Percentiles rank a stretch among this genome's conserved stretches.
Evolutionary conservation across 1,140 invertebrate genomes (phyloP).

Genomic region (Doryteuthis pealeii): DNA sequence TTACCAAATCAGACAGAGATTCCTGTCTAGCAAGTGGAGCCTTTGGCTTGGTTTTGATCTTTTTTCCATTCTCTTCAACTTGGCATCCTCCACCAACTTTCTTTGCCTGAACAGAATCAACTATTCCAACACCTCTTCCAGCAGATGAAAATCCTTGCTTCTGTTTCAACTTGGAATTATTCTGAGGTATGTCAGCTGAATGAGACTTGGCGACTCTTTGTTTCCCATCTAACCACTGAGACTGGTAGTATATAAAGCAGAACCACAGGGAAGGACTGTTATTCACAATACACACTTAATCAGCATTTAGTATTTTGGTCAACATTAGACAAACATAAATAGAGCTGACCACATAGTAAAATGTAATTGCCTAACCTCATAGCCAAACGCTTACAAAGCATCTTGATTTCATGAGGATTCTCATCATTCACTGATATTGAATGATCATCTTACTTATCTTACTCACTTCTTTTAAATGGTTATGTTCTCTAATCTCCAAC

Average conservation of each 20-base stretch:
- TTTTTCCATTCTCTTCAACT: background rate
- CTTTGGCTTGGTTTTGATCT: background rate
- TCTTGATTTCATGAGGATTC: too few species aligned
- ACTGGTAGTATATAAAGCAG: background rate
- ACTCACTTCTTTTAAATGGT: too few species aligned
- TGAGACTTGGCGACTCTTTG: constrained; percentile 10
- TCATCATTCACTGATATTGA: too few species aligned
- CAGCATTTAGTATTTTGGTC: too few species aligned
- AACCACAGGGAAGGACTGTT: background rate
- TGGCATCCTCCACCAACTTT: background rate
- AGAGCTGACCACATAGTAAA: too few species aligned
- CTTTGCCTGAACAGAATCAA: background rate
- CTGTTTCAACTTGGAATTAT: background rate
- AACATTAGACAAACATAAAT: too few species aligned
- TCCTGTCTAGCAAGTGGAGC: constrained; percentile 57
- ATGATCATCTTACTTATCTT: too few species aligned
- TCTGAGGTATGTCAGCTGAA: constrained; percentile 1
- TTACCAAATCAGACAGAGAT: constrained; percentile 55
- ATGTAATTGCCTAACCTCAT: too few species aligned
- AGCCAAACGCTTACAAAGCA: too few species aligned
- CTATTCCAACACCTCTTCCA: background rate
- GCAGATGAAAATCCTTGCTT: background rate
- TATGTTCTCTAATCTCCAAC: too few species aligned
- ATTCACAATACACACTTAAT: too few species aligned
- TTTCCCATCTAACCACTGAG: background rate